Percentiles rank a stretch among this genome's conserved stretches.
These are phyloP conservation scores for Drosophila birchii DNA, from an alignment of 2,888 invertebrate genomes.

Conservation along the genomic window DNA sequence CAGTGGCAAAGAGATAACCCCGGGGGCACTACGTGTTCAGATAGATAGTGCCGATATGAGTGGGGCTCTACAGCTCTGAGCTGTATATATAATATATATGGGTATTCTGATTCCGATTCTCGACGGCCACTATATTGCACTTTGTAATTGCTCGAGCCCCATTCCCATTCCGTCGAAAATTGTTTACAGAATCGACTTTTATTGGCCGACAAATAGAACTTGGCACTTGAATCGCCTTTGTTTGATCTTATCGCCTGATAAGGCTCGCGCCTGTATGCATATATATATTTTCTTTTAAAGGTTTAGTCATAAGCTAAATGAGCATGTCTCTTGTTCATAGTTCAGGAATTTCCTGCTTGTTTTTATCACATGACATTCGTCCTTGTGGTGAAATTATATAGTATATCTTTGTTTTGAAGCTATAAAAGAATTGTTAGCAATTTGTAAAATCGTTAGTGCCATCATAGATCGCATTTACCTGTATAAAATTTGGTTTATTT, in stretches of 20 bases:
- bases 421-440: neutral
- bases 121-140: conserved; percentile 33
- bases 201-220: conserved; percentile 52
- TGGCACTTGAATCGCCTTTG: conserved; percentile 50
- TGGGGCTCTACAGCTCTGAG: conserved; percentile 1
- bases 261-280: conserved; percentile 20
- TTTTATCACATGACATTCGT: neutral
- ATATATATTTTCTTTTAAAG: conserved; percentile 2
- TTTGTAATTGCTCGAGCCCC: conserved; percentile 37
- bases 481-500: neutral
- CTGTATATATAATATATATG: neutral
- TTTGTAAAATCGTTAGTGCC: neutral
- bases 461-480: neutral
- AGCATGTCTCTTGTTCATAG: conserved; percentile 17
- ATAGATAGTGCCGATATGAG: conserved; percentile 39
- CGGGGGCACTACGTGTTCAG: conserved; percentile 38
- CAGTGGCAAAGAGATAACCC: conserved; percentile 44
- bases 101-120: conserved; percentile 26
- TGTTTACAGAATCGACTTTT: conserved; percentile 44
- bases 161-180: conserved; percentile 13
- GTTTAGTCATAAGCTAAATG: conserved; percentile 55
- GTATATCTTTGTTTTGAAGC: neutral
- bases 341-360: conserved; percentile 36
- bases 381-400: neutral
- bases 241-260: conserved; percentile 64